These are phyloP conservation scores for Musca vetustissima DNA, from an alignment of 1,140 invertebrate species.

Conservation along the genomic window DNA sequence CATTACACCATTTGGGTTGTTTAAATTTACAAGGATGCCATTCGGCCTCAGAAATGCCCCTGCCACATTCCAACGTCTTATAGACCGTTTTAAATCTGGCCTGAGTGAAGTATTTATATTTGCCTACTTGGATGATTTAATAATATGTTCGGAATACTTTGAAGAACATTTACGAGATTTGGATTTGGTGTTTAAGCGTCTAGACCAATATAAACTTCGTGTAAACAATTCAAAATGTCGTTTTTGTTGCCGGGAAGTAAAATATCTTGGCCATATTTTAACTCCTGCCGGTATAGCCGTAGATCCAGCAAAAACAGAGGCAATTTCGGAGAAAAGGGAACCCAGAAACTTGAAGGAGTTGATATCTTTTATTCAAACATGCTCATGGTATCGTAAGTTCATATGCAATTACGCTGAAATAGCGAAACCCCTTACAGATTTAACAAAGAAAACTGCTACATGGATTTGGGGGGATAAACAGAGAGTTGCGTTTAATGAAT, in stretches of 20 bases:
- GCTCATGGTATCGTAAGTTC: conserved; percentile 31
- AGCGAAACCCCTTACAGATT: conserved; percentile 27
- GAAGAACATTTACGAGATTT: no score
- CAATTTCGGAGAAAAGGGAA: conserved; percentile 21
- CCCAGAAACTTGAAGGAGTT: conserved; percentile 30
- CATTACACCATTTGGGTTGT: conserved; percentile 50
- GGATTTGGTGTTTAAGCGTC: no score
- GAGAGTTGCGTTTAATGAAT: conserved; percentile 16
- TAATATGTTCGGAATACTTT: no score
- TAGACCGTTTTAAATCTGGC: no score
- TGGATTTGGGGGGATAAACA: conserved; percentile 27
- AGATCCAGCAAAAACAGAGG: conserved; percentile 28
- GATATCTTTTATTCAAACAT: conserved; percentile 30
- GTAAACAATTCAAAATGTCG: conserved; percentile 13
- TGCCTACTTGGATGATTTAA: no score
- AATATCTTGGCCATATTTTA: conserved; percentile 9
- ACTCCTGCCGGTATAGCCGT: no score
- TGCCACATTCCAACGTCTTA: no score
- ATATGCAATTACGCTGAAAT: conserved; percentile 32
- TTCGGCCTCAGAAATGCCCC: conserved; percentile 54
- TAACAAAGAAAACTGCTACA: conserved; percentile 29
- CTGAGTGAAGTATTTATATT: no score
- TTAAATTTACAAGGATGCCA: conserved; percentile 52
- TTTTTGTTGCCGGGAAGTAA: background rate
- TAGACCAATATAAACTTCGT: background rate